Percentiles rank a stretch among this genome's conserved stretches.
Conservation (phyloP, 2,888 invertebrate species). For the Girardia tigrina region DNA sequence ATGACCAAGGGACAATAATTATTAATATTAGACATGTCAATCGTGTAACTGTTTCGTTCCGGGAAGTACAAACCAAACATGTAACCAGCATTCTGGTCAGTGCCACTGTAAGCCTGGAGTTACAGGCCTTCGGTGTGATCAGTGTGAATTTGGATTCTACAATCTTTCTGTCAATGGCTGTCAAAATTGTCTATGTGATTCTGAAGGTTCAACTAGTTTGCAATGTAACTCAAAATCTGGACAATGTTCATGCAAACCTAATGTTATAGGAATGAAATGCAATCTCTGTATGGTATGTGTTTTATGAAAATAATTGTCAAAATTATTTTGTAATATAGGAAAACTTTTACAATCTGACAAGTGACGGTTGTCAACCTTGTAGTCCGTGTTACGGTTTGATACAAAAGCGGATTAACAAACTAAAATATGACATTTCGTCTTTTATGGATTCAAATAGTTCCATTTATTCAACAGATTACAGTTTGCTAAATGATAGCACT, state of each 20-base stretch:
- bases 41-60: constrained; percentile 74
- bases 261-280: constrained; percentile 74
- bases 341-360: constrained; percentile 29
- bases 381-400: constrained; percentile 88
- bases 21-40: constrained; percentile 59
- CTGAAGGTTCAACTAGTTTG: constrained; percentile 60
- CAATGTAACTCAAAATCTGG: constrained; percentile 71
- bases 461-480: neutral
- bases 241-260: constrained; percentile 68
- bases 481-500: neutral
- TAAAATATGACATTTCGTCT: neutral
- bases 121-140: constrained; percentile 79
- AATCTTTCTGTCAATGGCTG: constrained; percentile 75
- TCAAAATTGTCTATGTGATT: constrained; percentile 42
- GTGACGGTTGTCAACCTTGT: constrained; percentile 55
- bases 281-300: constrained; percentile 59
- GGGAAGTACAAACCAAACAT: constrained; percentile 67
- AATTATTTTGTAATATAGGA: constrained; percentile 18
- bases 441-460: neutral
- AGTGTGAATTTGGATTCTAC: constrained; percentile 70
- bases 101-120: constrained; percentile 61
- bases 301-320: neutral
- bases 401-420: constrained; percentile 62
- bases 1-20: too few species aligned
- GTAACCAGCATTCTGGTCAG: constrained; percentile 56